Base-by-base conservation (phyloP, 2,797 vertebrate genomes). In the Percopsis omiscomaycus region DNA sequence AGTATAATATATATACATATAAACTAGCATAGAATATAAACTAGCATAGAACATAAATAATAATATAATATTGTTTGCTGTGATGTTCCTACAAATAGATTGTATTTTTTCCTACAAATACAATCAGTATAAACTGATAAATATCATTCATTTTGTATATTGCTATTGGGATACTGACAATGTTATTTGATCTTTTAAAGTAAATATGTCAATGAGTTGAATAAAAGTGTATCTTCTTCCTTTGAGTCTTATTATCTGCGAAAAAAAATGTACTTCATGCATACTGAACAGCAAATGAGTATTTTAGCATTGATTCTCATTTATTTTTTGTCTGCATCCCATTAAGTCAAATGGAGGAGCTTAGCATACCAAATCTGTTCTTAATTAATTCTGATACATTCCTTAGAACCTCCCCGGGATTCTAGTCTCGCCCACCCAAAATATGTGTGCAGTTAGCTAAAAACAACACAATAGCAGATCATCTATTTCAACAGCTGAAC, bases 351-450 rank as follows among this genome's bases (percentile, higher is more conserved):
- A 77, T 58, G 77, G 73, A 84, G 75, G 69, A 74, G 86, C 82
- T 86, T 85, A 88, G 71, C 80, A 89, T 87, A 88, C 78, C 78
- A 91, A 91, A 91, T 91, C 71, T 89, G 71, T 72, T 82, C 77
- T 87, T 88, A 92, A 88, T 86, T 81, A 77, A 84, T 88, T 89
- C 88, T 87, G 76, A 81, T 71, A 75, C 82, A 88, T 86, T 88
- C 72, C 65, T 80, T 63, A 84, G 77, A 82, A 87, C 79, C 81
- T 84, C 81, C 78, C 74, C 69, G 56, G 66, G 80, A 88, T 83
- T 81, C 79, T 74, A 47, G 58, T 67, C 65, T 64, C 72, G 75
- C 71, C 80, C 73, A 78, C 75, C 80, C 82, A 77, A 87, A 84
- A 86, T 79, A 80, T 80, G 81, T 78, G 75, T 71, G 60, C 78